phyloP scores from a whole-genome alignment of 1,140 invertebrate genomes.

The fruit fly (Drosophila melanogaster) region DNA sequence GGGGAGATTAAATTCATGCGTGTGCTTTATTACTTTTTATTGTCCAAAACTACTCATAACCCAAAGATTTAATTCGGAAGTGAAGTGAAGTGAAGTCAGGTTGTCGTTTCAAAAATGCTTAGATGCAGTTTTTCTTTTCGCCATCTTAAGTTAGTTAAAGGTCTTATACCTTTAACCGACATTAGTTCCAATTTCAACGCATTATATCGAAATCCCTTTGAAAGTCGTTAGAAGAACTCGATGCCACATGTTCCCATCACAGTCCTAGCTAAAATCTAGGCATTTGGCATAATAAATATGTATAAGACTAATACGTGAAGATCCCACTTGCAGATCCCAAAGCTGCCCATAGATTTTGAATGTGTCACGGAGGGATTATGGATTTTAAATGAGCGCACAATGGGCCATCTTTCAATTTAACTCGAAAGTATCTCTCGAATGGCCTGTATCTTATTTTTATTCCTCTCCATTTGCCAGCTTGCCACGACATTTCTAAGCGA shows the following conservation, averaged over 20 bases:
- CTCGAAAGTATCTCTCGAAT: slow-evolving; percentile 23
- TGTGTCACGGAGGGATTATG: slow-evolving; percentile 32
- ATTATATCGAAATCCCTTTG: too few species aligned
- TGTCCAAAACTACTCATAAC: slow-evolving; percentile 8
- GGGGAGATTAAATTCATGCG: slow-evolving; percentile 2
- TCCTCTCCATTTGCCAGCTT: slow-evolving; percentile 27
- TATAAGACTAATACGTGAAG: slow-evolving; percentile 23
- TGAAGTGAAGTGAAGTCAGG: slow-evolving; percentile 1
- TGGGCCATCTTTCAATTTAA: slow-evolving; percentile 20
- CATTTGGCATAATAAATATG: slow-evolving; percentile 20
- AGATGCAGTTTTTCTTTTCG: too few species aligned
- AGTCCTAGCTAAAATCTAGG: background rate
- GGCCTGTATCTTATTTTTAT: slow-evolving; percentile 36
- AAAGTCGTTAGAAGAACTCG: too few species aligned
- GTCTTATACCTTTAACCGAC: too few species aligned
- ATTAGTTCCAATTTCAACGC: too few species aligned
- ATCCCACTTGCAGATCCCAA: slow-evolving; percentile 8
- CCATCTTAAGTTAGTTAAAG: too few species aligned
- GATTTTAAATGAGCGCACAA: slow-evolving; percentile 42
- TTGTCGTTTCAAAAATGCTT: background rate
- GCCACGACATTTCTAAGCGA: slow-evolving; percentile 32
- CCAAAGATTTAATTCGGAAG: slow-evolving; percentile 1
- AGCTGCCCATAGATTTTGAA: slow-evolving; percentile 15
- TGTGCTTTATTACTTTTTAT: slow-evolving; percentile 23
- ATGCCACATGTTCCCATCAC: slow-evolving; percentile 1